Evolutionary conservation across 92 coral and sea anemone species (phyloP).

Genomic region (Muricea muricata): DNA sequence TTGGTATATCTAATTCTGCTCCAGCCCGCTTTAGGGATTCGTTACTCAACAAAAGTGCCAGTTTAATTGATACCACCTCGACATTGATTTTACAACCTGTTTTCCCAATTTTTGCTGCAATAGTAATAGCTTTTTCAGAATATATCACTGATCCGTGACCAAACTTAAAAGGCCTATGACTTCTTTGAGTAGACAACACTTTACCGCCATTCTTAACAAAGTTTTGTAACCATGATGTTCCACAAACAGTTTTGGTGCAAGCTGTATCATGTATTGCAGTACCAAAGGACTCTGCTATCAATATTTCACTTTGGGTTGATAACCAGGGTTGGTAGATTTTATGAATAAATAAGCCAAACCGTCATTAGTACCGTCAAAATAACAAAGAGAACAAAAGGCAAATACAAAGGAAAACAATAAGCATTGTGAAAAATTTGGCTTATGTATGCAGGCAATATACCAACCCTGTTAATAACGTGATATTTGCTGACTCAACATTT

Average conservation of each 20-base stretch:
- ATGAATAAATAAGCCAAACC: too few species aligned
- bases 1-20: background rate
- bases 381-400: too few species aligned
- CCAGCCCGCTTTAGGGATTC: constrained; percentile 6
- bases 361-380: too few species aligned
- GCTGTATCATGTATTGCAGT: constrained; percentile 2
- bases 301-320: constrained; percentile 9
- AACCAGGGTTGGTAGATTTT: too few species aligned
- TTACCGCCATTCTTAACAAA: background rate
- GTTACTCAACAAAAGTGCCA: background rate
- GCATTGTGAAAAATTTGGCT: too few species aligned
- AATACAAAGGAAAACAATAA: too few species aligned
- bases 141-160: background rate
- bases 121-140: background rate
- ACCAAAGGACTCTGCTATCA: constrained; percentile 1
- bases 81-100: background rate
- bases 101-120: constrained; percentile 12
- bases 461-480: background rate
- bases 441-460: too few species aligned
- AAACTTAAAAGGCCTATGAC: constrained; percentile 1
- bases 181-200: background rate
- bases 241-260: constrained; percentile 9
- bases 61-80: background rate
- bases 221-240: background rate
- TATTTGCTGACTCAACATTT: background rate